A percentile compares a stretch with the other conserved stretches of the same genome.
These are phyloP conservation scores for Falco novaeseelandiae DNA, from an alignment of 2,797 vertebrate species.

Conservation along the genomic window DNA sequence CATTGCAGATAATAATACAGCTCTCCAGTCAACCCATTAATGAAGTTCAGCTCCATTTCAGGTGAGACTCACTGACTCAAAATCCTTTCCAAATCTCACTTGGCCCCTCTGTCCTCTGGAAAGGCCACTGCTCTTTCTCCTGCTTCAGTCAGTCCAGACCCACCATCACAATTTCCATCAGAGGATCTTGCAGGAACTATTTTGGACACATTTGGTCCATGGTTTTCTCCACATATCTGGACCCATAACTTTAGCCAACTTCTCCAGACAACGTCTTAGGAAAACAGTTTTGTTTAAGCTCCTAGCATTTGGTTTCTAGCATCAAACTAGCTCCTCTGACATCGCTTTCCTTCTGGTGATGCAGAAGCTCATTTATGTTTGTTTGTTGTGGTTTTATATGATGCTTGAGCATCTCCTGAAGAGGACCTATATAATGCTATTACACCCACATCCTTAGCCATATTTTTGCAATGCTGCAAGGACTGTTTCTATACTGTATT, in stretches of 20 bases:
- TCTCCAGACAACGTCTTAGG: not conserved
- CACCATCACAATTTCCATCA: not conserved
- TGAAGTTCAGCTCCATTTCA: not conserved
- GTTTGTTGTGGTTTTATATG: not conserved
- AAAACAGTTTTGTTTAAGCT: not conserved
- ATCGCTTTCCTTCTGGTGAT: not conserved
- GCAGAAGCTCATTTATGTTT: not conserved
- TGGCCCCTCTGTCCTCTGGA: not conserved
- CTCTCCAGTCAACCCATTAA: not conserved
- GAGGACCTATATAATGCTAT: not conserved
- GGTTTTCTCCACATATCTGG: not conserved
- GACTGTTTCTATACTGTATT: not conserved
- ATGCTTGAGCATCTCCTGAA: not conserved
- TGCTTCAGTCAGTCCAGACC: not conserved
- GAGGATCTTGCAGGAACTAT: not conserved
- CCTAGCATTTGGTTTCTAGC: not conserved
- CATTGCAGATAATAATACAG: rapidly evolving
- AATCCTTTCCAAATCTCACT: not conserved
- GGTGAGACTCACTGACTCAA: not conserved
- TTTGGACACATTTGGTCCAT: not conserved
- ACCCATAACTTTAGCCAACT: not conserved
- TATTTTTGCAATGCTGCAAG: not conserved
- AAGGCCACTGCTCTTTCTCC: not conserved
- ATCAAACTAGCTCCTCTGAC: not conserved
- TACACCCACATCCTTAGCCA: not conserved